These are phyloP conservation scores for Aplysia californica DNA, from an alignment of 1,140 invertebrate species.

Conservation along the genomic window DNA sequence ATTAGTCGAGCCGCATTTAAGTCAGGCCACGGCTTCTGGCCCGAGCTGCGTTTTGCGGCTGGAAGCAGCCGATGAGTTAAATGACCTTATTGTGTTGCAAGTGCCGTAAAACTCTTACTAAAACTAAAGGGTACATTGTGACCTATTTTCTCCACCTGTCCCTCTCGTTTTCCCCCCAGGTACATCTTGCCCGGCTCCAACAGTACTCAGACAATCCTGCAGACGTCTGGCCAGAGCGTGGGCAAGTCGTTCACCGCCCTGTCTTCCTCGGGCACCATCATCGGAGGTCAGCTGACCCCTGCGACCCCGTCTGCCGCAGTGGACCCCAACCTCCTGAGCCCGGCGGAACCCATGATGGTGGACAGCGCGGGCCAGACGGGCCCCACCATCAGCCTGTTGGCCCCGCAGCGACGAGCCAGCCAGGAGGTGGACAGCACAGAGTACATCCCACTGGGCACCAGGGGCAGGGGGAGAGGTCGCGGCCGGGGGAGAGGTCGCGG, in stretches of 20 bases:
- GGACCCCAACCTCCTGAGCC: conserved; percentile 4
- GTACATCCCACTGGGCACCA: conserved; percentile 17
- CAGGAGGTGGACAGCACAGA: conserved; percentile 4
- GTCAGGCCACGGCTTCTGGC: too few species aligned
- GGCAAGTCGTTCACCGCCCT: conserved; percentile 21
- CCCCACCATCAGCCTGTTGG: not conserved
- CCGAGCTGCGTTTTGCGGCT: too few species aligned
- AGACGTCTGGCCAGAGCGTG: not conserved
- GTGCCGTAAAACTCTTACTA: too few species aligned
- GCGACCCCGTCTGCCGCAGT: conserved; percentile 1
- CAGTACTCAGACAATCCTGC: conserved; percentile 14
- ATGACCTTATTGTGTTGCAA: too few species aligned
- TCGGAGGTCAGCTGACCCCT: conserved; percentile 27
- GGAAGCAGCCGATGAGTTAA: too few species aligned
- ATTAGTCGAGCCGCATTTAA: too few species aligned
- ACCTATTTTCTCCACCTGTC: too few species aligned
- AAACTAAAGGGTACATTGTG: too few species aligned
- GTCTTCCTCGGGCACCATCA: conserved; percentile 24
- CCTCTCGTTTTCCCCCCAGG: too few species aligned
- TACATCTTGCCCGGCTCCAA: conserved; percentile 24
- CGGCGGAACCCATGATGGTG: not conserved
- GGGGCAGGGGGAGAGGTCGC: not conserved
- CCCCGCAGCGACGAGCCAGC: not conserved
- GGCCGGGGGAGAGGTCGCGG: not conserved
- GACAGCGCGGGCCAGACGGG: not conserved